Base-by-base conservation (phyloP, 2,797 vertebrate species). In the Acrocephalus scirpaceus region DNA sequence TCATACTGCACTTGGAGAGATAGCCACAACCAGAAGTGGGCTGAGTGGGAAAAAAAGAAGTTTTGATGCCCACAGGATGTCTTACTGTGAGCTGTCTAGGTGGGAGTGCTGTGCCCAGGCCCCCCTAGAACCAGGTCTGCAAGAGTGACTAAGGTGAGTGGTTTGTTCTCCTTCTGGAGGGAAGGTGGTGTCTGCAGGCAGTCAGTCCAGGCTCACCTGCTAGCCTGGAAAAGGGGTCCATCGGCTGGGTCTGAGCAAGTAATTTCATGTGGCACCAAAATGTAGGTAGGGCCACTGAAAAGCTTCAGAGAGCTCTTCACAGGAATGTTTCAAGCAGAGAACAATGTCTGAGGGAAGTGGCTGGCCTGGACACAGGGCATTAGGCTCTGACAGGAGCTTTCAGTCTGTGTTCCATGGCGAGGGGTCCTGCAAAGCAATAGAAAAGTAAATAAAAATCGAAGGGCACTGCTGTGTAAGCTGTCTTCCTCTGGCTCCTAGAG, bases 111-210 rank as follows among this genome's bases (percentile, higher is more conserved):
- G 34, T 34, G 26, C 11, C 17, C 36, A 13, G 16, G 12, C 2
- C 2, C 0, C 0, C 0, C 23, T 11, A 45, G 29, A 30, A 34
- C 2, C 19, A 76, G 29, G 5, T 13, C 22, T 36, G 29, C 29
- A 42, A 19, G 34, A 32, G 10, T 64, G 21, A 58, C 7, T 26
- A 16, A 54, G n/a, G 9, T 16, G 81, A 44, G 48, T 48, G 19
- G 13, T 4, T 53, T 36, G 3, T 5, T 67, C 7, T 86, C 13
- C 23, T 29, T 25, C n/a, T 40, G 27, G 26, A 22, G 9, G 5
- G 7, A 66, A 40, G n/a, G 1, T 38, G 15, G 3, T 38, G 4
- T 23, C 12, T 32, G 10, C 11, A 27, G 27, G 17, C 11, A 18
- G 15, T 34, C 32, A 44, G 5, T 32, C 12, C 32, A 48, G 30